These are phyloP conservation scores for Panthera leo DNA, from an alignment of 2,113 vertebrate species.

Conservation along the genomic window DNA sequence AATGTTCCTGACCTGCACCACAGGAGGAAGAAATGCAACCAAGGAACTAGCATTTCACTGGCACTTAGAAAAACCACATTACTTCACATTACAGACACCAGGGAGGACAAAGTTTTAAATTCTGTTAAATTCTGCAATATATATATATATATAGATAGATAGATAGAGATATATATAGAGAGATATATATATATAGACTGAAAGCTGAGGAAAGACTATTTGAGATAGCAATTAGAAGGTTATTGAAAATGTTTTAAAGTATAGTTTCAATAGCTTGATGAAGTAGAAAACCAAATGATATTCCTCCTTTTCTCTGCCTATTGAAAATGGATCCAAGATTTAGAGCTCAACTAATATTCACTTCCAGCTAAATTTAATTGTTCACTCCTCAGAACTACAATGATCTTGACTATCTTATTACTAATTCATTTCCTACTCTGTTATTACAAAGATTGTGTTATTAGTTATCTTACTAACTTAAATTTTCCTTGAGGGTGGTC, in stretches of 20 bases:
- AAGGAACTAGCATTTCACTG: neutral
- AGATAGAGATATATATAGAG: too few relatives aligned
- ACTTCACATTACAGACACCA: neutral
- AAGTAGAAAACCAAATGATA: conserved; percentile 43
- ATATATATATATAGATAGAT: too few relatives aligned
- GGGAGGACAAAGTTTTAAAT: neutral
- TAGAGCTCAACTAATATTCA: conserved; percentile 48
- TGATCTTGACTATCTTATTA: conserved; percentile 52
- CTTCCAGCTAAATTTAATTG: conserved; percentile 55
- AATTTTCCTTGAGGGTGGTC: conserved; percentile 13
- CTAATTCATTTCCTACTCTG: conserved; percentile 34
- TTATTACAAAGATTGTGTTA: conserved; percentile 28
- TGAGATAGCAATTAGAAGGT: conserved; percentile 37
- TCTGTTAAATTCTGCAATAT: neutral
- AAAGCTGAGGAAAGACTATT: conserved; percentile 32
- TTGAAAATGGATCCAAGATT: conserved; percentile 62
- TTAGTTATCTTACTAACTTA: conserved; percentile 44
- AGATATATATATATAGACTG: neutral
- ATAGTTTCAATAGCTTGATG: neutral
- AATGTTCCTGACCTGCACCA: neutral
- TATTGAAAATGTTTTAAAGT: conserved; percentile 8
- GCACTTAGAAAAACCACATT: neutral
- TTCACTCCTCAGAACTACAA: conserved; percentile 42
- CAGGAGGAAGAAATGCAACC: neutral
- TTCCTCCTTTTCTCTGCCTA: conserved; percentile 51